Base-by-base conservation (phyloP, 2,797 vertebrate genomes). In the Sebastes nivosus region DNA sequence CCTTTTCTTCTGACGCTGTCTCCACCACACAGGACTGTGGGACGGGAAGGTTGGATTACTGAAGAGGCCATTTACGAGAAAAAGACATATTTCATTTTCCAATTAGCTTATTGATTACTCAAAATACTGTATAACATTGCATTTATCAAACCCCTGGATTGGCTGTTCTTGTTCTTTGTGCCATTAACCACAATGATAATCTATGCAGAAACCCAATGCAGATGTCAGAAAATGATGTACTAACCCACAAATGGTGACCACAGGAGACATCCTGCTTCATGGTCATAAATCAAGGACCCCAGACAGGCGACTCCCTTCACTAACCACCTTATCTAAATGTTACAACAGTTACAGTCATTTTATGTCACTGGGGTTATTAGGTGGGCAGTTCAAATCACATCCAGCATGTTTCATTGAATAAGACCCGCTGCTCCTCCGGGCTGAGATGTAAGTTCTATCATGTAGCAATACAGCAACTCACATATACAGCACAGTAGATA, bases 211-310 rank as follows among this genome's bases (percentile, higher is more conserved):
- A 75, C 6, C 52, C 22, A 80, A 73, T 77, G 65, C 65, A 67
- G 27, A 77, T 86, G 81, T 82, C 73, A 85, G 70, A 74, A 69
- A 66, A 83, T 74, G 50, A 82, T 74, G 66, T 54, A 80, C 59
- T 79, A 76, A 85, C 63, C 50, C 52, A 67, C 60, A 90, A 82
- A 60, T 54, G 65, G 61, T 82, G 80, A 87, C 69, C 72, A 81
- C 68, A 79, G 46, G 68, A 85, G 72, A 70, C 22, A 30, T 34
- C 65, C 30, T 8, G 54, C 29, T 3, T 66, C 22, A 57, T 46
- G 52, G 61, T 77, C 60, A 88, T 88, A 67, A 79, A 91, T 92
- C 77, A 84, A 61, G 3, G 32, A 85, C 30, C 18, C 36, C 32
- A 70, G 81, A 83, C 83, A 75, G 72, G 22, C 38, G 14, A 32